A percentile compares a stretch with the other conserved stretches of the same genome.
Conservation (phyloP, 1,140 invertebrate genomes). For the Zaprionus lachaisei region DNA sequence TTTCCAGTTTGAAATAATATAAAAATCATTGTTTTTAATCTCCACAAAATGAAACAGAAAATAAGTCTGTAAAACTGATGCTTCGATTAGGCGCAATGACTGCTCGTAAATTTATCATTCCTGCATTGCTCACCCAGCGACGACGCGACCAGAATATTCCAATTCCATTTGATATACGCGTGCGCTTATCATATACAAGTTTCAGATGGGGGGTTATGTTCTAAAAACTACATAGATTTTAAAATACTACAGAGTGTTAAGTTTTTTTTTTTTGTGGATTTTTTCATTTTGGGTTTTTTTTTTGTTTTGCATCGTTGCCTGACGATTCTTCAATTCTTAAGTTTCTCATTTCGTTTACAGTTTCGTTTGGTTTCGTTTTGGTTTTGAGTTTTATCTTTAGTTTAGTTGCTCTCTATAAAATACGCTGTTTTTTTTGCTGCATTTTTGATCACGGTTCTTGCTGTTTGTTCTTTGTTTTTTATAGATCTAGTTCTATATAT, state of each 20-base stretch:
- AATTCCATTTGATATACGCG: conserved; percentile 32
- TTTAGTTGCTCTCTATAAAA: conserved; percentile 68
- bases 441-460: conserved; percentile 81
- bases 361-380: conserved; percentile 75
- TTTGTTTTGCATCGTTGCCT: conserved; percentile 76
- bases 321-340: conserved; percentile 53
- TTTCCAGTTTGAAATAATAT: not conserved
- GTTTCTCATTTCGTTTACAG: conserved; percentile 29
- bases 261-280: not conserved
- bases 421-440: conserved; percentile 64
- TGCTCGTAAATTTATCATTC: not conserved
- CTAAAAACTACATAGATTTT: conserved; percentile 68
- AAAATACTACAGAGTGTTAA: conserved; percentile 66
- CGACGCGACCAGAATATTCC: not conserved
- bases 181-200: conserved; percentile 46
- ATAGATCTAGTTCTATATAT: conserved; percentile 23
- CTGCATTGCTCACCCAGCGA: not conserved
- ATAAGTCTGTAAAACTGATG: not conserved
- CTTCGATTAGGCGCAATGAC: not conserved
- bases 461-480: conserved; percentile 47
- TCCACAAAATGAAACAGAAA: conserved; percentile 2
- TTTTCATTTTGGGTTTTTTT: not conserved
- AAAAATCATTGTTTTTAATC: conserved; percentile 3
- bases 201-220: conserved; percentile 36
- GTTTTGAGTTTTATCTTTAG: conserved; percentile 26